Evolutionary conservation across 2,113 vertebrate species (phyloP), one percentile per base, ranked within the genome.

Genomic region (Zapus hudsonius): DNA sequence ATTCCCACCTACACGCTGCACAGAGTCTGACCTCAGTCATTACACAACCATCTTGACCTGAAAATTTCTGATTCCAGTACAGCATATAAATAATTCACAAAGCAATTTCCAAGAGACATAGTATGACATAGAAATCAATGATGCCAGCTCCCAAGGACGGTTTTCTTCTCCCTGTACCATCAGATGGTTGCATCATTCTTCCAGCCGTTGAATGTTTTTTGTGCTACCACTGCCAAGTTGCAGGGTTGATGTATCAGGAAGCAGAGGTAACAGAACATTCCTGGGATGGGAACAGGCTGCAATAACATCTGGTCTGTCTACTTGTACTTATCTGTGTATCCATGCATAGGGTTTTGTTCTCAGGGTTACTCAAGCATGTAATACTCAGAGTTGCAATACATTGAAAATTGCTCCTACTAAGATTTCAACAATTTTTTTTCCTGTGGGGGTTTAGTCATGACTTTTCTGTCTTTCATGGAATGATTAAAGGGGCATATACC

Each of bases 301-400:
- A 25, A 61, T 75, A 95, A 93, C 90, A 94, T 94, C 90, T 96
- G 87, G 36, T 95, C 91, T 79, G 9, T 55, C 74, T 94, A 83
- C 93, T 61, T 94, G 42, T 33, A 66, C 90, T 96, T 96, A 87
- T 87, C 90, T 96, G 70, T 42, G 93, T 93, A 89, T 89, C 97
- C 78, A 90, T 93, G n/a, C 79, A 31, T 61, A 75, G 38, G 84
- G 13, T 84, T 96, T 83, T 96, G 29, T 96, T 84, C 47, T 25
- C 4, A 23, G 61, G 84, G 38, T 80, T 87, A 70, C 63, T 97
- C 69, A 84, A 69, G 87, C 64, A 61, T 31, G 4, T 70, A 80
- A 59, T 83, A 82, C 23, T n/a, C 6, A 82, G 42, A 80, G 1
- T 95, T 93, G 20, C 89, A 96, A 96, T 87, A 88, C 92, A 93